These are phyloP conservation scores for Catotricha subobsoleta DNA, from an alignment of 2,888 invertebrate genomes.

Conservation along the genomic window DNA sequence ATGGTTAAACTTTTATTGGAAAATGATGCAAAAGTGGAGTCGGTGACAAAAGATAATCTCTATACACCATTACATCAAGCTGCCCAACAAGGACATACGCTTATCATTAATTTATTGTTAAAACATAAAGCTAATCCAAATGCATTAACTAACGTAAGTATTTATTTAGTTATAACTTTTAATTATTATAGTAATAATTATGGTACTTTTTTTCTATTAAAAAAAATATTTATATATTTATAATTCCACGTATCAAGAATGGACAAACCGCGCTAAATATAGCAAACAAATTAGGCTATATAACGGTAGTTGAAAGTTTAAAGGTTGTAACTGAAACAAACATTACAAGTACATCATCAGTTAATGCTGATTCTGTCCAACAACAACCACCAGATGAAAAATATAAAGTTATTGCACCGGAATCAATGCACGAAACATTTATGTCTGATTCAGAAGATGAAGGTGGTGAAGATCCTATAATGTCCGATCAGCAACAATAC, in stretches of 20 bases:
- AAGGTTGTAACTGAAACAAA: slow-evolving; percentile 77
- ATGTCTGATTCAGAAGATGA: slow-evolving; percentile 99
- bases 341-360: slow-evolving; percentile 42
- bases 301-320: slow-evolving; percentile 92
- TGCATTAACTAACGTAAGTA: slow-evolving; percentile 76
- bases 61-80: slow-evolving; percentile 97
- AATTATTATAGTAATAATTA: neutral
- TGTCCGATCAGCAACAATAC: slow-evolving; percentile 51
- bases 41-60: slow-evolving; percentile 55
- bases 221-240: slow-evolving; percentile 2
- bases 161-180: neutral
- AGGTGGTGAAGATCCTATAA: slow-evolving; percentile 59
- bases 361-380: slow-evolving; percentile 24
- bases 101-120: slow-evolving; percentile 79
- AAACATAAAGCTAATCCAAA: slow-evolving; percentile 91
- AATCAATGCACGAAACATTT: slow-evolving; percentile 96
- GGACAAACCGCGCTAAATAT: slow-evolving; percentile 95
- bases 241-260: slow-evolving; percentile 40
- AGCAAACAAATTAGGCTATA: slow-evolving; percentile 91
- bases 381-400: slow-evolving; percentile 58
- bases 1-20: slow-evolving; percentile 81
- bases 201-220: too few species aligned
- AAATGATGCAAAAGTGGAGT: slow-evolving; percentile 73
- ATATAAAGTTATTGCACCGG: slow-evolving; percentile 92
- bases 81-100: slow-evolving; percentile 93